These are phyloP conservation scores for Eubasilissa splendida DNA, from an alignment of 2,888 invertebrate genomes.

Conservation along the genomic window DNA sequence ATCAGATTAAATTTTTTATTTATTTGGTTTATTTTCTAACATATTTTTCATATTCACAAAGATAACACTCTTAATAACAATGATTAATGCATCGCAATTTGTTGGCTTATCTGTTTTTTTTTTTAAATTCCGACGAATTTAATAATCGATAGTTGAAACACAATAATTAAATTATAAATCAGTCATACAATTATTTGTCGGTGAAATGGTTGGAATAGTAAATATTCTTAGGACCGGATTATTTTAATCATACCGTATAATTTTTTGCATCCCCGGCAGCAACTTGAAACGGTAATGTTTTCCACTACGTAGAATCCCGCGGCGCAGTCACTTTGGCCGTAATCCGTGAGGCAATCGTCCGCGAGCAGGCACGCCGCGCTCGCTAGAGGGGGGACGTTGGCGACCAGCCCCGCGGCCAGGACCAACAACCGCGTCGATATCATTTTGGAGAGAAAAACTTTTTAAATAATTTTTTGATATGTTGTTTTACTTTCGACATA, in stretches of 20 bases:
- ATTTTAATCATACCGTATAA: slow-evolving; percentile 32
- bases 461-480: background rate
- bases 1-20: no score
- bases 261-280: slow-evolving; percentile 68
- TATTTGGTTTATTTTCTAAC: no score
- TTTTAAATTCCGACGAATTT: no score
- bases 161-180: no score
- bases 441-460: background rate
- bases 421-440: background rate
- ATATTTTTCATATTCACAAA: no score
- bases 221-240: background rate
- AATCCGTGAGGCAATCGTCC: slow-evolving; percentile 66
- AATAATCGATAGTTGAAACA: no score
- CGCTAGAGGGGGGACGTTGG: background rate
- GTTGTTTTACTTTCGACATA: background rate
- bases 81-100: no score
- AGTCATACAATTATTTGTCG: no score
- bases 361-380: slow-evolving; percentile 60
- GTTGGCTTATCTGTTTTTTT: no score
- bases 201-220: no score
- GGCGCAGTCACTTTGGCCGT: slow-evolving; percentile 63
- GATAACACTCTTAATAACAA: no score
- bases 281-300: slow-evolving; percentile 63
- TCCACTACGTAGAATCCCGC: slow-evolving; percentile 62
- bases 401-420: background rate